These are phyloP conservation scores for Paratrypauchen microcephalus DNA, from an alignment of 2,797 vertebrate genomes.

Conservation along the genomic window DNA sequence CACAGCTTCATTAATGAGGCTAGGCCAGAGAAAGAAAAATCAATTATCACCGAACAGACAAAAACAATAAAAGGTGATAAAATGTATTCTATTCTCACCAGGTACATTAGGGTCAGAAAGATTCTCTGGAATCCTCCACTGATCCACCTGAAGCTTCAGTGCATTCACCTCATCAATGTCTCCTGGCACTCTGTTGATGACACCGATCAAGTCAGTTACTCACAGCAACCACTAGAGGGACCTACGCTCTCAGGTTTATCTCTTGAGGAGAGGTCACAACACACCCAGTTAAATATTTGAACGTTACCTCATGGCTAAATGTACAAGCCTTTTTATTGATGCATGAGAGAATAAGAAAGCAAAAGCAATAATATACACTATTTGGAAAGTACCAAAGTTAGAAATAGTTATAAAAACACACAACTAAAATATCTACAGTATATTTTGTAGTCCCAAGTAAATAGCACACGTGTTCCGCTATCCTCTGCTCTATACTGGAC, in stretches of 20 bases:
- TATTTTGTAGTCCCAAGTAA: constrained; percentile 18
- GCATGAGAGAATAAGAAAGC: constrained; percentile 37
- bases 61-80: neutral
- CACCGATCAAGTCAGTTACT: constrained; percentile 30
- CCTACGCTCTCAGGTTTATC: constrained; percentile 12
- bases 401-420: neutral
- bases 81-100: constrained; percentile 68
- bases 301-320: constrained; percentile 32
- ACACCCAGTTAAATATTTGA: constrained; percentile 32
- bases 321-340: constrained; percentile 31
- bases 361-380: constrained; percentile 22
- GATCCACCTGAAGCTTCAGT: constrained; percentile 90
- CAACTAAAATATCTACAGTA: neutral
- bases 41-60: neutral
- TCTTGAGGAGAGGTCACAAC: constrained; percentile 20
- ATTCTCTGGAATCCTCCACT: constrained; percentile 89
- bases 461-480: constrained; percentile 3
- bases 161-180: constrained; percentile 94
- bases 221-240: constrained; percentile 65
- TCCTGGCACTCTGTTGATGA: constrained; percentile 83
- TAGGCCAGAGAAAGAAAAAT: constrained; percentile 36
- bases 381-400: constrained; percentile 23
- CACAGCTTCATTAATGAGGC: constrained; percentile 92
- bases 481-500: constrained; percentile 56
- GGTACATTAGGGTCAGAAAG: constrained; percentile 90